A percentile compares a stretch with the other conserved stretches of the same genome.
phyloP scores from a whole-genome alignment of 2,113 vertebrate species.

The Amazona vittata region DNA sequence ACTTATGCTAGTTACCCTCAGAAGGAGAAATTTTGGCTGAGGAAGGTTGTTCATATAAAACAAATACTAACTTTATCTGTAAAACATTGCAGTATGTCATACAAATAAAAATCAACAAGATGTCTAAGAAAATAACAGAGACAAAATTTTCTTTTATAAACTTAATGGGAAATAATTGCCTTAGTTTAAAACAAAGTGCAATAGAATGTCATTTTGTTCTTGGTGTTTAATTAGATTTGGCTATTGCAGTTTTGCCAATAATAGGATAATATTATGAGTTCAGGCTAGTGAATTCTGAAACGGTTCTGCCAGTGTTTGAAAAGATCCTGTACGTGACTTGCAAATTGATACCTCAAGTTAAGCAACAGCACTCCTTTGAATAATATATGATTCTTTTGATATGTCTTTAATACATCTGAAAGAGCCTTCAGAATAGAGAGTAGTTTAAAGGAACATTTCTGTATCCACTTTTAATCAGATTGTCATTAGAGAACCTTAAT shows the following conservation, averaged over 20 bases:
- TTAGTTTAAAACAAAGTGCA: not conserved
- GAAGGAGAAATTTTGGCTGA: not conserved
- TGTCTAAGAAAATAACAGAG: not conserved
- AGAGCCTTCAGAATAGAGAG: slow-evolving; percentile 2
- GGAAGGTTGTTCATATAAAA: not conserved
- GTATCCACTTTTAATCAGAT: not conserved
- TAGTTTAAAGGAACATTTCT: not conserved
- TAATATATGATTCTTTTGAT: not conserved
- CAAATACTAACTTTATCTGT: not conserved
- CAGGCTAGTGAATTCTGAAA: slow-evolving; percentile 11
- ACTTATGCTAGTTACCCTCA: not conserved
- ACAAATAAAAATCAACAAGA: not conserved
- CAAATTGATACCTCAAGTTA: slow-evolving; percentile 5
- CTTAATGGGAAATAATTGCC: not conserved
- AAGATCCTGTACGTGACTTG: slow-evolving; percentile 24
- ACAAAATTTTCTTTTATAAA: not conserved
- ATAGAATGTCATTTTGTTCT: not conserved
- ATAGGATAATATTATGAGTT: not conserved
- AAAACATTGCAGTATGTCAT: not conserved
- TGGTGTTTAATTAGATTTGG: not conserved
- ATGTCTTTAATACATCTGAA: not conserved
- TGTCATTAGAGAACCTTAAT: not conserved
- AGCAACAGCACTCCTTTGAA: slow-evolving; percentile 23
- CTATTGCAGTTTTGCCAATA: not conserved
- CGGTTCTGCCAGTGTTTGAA: slow-evolving; percentile 47